Base-by-base conservation (phyloP, 2,113 vertebrate genomes). In the Hydrolagus affinis region DNA sequence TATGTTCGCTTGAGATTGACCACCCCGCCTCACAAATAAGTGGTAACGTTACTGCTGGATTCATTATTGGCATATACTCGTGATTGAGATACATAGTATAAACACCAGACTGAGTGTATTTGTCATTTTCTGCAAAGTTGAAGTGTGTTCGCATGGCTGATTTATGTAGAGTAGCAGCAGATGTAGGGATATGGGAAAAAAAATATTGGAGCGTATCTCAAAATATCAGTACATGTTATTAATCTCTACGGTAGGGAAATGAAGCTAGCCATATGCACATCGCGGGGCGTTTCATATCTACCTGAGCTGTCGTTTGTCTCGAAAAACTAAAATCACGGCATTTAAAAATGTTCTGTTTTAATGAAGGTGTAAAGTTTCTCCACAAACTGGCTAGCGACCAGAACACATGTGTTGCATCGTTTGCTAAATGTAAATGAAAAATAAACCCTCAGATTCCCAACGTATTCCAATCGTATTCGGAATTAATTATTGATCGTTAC, bases 51-150 rank as follows among this genome's bases (percentile, higher is more conserved):
- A 25, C 11, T 66, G 8, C 15, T 19, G 21, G 23, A 32, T 66
- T 83, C 60, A 68, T 83, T 44, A 66, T 66, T 83, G 60, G 30
- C 14, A 30, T 32, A 66, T 64, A 32, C 66, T 83, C 28, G 25
- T 21, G 57, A 66, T 68, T 66, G 19, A 83, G 62, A 83, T 25
- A 21, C 32, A 62, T 14, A 28, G 62, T 28, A 83, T 19, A 32
- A 83, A 66, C 78, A 68, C 25, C 78, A 83, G 78, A 68, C 78
- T 83, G 78, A 28, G 60, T 66, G 62, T 66, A 83, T 83, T 83
- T 68, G 62, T 83, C 62, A 83, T 83, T 83, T 44, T 83, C 28
- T 32, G 78, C 62, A 30, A 83, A 83, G 59, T 28, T 83, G 60
- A 83, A 66, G 78, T 66, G 64, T 83, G 78, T 1, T 30, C 10